These are phyloP conservation scores for Saccostrea glomerata DNA, from an alignment of 1,140 invertebrate species.

Conservation along the genomic window DNA sequence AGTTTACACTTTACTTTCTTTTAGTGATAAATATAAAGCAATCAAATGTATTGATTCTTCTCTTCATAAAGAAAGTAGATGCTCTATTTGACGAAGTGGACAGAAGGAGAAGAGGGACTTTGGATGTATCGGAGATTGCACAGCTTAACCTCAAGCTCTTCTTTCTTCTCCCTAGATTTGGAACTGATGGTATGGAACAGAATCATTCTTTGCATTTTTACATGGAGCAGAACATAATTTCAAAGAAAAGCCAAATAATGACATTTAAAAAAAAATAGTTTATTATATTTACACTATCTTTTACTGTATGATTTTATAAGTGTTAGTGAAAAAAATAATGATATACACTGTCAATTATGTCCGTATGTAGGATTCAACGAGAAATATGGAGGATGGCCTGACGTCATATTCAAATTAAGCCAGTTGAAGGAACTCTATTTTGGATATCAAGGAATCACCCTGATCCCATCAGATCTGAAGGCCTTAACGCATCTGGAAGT, in stretches of 20 bases:
- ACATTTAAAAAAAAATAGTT: too few relatives aligned
- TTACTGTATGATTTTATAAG: too few relatives aligned
- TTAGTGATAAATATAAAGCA: too few relatives aligned
- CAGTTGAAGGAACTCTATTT: conserved; percentile 65
- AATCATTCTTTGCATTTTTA: neutral
- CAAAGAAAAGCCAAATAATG: too few relatives aligned
- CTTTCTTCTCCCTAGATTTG: conserved; percentile 70
- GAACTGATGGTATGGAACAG: conserved; percentile 33
- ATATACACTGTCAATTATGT: neutral
- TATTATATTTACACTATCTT: too few relatives aligned
- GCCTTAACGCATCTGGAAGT: conserved; percentile 62
- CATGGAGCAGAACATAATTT: too few relatives aligned
- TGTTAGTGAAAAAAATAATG: neutral
- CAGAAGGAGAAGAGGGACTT: conserved; percentile 61
- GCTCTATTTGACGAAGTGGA: conserved; percentile 66
- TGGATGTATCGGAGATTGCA: conserved; percentile 68
- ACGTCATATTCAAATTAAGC: conserved; percentile 64
- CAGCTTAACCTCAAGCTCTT: conserved; percentile 66
- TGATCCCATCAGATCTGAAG: conserved; percentile 67
- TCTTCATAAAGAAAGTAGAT: conserved; percentile 56
- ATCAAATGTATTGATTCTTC: too few relatives aligned
- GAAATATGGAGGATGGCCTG: conserved; percentile 67
- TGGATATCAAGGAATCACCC: conserved; percentile 68
- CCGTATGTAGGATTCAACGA: neutral
- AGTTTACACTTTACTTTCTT: too few relatives aligned